phyloP scores from a whole-genome alignment of 1,140 invertebrate genomes.

The Wasmannia auropunctata region DNA sequence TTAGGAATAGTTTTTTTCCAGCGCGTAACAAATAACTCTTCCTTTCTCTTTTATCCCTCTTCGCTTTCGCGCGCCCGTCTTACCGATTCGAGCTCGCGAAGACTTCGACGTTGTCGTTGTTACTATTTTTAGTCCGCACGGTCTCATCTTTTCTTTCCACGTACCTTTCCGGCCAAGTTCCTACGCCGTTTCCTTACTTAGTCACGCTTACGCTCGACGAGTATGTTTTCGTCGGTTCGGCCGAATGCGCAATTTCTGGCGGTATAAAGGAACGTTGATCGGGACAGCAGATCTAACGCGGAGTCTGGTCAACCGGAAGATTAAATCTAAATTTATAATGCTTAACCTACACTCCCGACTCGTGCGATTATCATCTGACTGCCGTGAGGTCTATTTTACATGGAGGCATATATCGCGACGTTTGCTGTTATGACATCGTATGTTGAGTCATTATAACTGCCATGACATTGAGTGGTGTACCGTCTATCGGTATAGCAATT shows the following conservation, averaged over 20 bases:
- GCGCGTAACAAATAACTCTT: background rate
- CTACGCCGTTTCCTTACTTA: conserved; percentile 40
- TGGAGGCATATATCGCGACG: background rate
- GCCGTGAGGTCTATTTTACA: background rate
- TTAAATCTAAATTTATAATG: conserved; percentile 23
- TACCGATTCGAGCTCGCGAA: conserved; percentile 33
- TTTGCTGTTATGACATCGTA: conserved; percentile 7
- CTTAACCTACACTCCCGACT: background rate
- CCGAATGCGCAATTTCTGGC: conserved; percentile 19
- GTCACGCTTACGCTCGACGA: conserved; percentile 37
- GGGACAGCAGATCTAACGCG: background rate
- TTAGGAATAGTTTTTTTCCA: background rate
- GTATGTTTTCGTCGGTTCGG: conserved; percentile 30
- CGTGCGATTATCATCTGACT: conserved; percentile 12
- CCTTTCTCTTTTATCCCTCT: background rate
- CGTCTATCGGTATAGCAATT: background rate
- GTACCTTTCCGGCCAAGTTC: conserved; percentile 44
- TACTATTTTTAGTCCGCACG: conserved; percentile 60
- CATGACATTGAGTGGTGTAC: background rate
- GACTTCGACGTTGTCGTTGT: conserved; percentile 36
- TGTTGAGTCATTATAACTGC: conserved; percentile 25
- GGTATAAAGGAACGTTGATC: background rate
- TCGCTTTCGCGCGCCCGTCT: background rate
- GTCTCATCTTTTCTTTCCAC: conserved; percentile 49
- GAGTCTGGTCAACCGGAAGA: background rate